Conservation (phyloP, 2,797 vertebrate genomes). For the Pangasius mekongensis region DNA sequence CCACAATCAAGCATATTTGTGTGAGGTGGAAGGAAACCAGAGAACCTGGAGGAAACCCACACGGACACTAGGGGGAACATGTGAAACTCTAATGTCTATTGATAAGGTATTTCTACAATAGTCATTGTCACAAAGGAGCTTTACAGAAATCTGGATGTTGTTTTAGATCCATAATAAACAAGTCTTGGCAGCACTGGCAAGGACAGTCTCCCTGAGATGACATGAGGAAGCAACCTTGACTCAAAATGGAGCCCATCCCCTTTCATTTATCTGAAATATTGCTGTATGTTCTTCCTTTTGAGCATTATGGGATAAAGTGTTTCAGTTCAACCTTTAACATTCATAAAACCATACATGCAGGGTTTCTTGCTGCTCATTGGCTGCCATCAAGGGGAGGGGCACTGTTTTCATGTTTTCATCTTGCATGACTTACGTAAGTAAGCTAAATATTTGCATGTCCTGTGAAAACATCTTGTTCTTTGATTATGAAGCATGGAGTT, state of each 20-base stretch:
- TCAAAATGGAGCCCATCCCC: neutral
- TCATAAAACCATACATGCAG: constrained; percentile 5
- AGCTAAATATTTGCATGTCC: constrained; percentile 73
- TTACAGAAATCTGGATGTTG: neutral
- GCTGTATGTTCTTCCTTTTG: neutral
- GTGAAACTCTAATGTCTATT: neutral
- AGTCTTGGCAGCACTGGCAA: neutral
- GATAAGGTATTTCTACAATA: neutral
- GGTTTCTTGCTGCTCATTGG: constrained; percentile 57
- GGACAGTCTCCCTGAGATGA: too few species aligned
- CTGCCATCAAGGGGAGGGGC: constrained; percentile 50
- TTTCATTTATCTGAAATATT: neutral
- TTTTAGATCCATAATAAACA: neutral
- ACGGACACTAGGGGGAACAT: neutral
- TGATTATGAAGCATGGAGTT: constrained; percentile 62
- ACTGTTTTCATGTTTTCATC: constrained; percentile 71
- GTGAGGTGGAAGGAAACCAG: neutral
- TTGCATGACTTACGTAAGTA: constrained; percentile 71
- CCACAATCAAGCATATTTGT: neutral
- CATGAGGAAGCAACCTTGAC: neutral
- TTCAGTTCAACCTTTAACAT: neutral
- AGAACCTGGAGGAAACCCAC: neutral
- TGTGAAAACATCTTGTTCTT: constrained; percentile 71
- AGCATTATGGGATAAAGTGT: neutral
- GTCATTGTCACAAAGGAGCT: neutral